phyloP scores from a whole-genome alignment of 2,888 invertebrate species.

The Trachelus iudaicus region DNA sequence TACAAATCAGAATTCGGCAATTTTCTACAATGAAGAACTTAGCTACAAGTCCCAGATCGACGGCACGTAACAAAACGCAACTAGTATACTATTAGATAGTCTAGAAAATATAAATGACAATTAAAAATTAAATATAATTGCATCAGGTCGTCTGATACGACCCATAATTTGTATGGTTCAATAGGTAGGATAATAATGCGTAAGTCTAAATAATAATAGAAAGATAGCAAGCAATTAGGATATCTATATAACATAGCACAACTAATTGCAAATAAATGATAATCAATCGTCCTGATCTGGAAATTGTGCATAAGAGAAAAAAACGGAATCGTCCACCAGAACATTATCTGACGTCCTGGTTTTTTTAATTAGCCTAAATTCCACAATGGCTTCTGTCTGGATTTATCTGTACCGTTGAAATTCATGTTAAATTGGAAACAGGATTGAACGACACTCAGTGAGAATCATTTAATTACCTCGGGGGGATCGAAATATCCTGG shows the following conservation, averaged over 20 bases:
- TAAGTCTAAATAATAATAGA: too few relatives aligned
- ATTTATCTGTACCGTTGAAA: neutral
- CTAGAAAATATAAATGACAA: too few relatives aligned
- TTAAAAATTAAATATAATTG: too few relatives aligned
- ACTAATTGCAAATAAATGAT: neutral
- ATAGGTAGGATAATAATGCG: too few relatives aligned
- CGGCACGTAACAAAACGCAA: too few relatives aligned
- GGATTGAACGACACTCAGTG: neutral
- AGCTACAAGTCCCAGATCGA: too few relatives aligned
- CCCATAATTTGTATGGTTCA: too few relatives aligned
- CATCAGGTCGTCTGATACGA: too few relatives aligned
- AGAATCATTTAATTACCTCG: neutral
- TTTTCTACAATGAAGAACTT: neutral
- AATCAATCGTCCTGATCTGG: neutral
- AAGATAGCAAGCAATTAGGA: too few relatives aligned
- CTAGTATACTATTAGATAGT: too few relatives aligned
- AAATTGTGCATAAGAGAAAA: neutral
- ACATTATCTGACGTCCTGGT: too few relatives aligned
- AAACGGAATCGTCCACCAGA: too few relatives aligned
- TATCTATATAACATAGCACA: neutral
- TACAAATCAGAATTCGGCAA: neutral
- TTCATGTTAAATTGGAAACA: neutral
- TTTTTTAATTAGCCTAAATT: conserved; percentile 1
- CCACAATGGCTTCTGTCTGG: neutral
- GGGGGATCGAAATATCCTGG: neutral